Conservation (phyloP, 2,888 invertebrate genomes). For the Drosophila formosana region DNA sequence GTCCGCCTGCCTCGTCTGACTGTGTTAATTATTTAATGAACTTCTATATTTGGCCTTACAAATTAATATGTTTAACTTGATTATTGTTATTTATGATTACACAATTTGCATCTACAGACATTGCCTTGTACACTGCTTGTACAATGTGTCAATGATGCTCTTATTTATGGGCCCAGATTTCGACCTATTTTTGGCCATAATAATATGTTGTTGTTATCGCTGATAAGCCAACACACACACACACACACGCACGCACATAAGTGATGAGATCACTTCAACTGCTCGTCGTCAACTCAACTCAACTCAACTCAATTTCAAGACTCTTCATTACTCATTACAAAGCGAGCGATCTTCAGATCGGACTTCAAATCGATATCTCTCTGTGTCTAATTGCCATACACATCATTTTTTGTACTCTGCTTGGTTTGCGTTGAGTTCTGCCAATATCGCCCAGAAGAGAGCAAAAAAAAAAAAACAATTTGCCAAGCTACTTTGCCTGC, state of each 20-base stretch:
- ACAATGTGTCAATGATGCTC: constrained; percentile 38
- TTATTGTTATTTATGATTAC: constrained; percentile 51
- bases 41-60: constrained; percentile 64
- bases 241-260: not conserved
- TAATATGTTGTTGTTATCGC: constrained; percentile 20
- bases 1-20: not conserved
- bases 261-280: constrained; percentile 52
- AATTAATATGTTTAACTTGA: constrained; percentile 47
- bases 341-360: constrained; percentile 7
- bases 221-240: constrained; percentile 37
- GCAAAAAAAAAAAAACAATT: constrained; percentile 15
- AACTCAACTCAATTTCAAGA: not conserved
- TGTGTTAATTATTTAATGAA: constrained; percentile 60
- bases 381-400: constrained; percentile 43
- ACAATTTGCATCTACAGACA: constrained; percentile 28
- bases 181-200: constrained; percentile 47
- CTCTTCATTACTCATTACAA: not conserved
- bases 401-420: not conserved
- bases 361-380: constrained; percentile 44
- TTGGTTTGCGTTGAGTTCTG: too few species aligned
- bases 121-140: constrained; percentile 29
- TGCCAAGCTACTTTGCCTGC: constrained; percentile 34
- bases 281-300: constrained; percentile 11
- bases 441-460: too few species aligned
- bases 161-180: constrained; percentile 49